Conservation (phyloP, 2,888 invertebrate genomes). For the Tortricodes alternella region DNA sequence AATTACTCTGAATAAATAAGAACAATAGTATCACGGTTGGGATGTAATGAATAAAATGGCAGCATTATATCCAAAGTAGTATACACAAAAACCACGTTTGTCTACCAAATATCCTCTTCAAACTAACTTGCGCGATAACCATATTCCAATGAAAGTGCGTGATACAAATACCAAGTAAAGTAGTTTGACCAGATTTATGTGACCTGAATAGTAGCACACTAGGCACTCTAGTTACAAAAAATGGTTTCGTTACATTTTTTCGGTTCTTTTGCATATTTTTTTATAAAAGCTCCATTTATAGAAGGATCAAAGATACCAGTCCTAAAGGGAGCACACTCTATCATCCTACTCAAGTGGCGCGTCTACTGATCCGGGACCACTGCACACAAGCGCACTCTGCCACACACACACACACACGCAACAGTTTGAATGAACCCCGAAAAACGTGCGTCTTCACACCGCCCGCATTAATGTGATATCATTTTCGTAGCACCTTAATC, state of each 20-base stretch:
- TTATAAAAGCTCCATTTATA: background rate
- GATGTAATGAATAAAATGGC: too few relatives aligned
- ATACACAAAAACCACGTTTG: too few relatives aligned
- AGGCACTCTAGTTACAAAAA: too few relatives aligned
- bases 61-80: too few relatives aligned
- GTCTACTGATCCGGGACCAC: slow-evolving; percentile 47
- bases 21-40: too few relatives aligned
- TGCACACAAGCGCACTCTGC: slow-evolving; percentile 37
- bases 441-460: slow-evolving; percentile 61
- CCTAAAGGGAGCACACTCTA: slow-evolving; percentile 29
- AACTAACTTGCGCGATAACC: slow-evolving; percentile 6
- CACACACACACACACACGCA: slow-evolving; percentile 36
- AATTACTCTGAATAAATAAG: too few relatives aligned
- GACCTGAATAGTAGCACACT: too few relatives aligned
- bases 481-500: slow-evolving; percentile 71
- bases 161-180: slow-evolving; percentile 9
- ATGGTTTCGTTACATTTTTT: background rate
- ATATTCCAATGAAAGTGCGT: slow-evolving; percentile 5
- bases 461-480: slow-evolving; percentile 67
- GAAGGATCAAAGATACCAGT: background rate
- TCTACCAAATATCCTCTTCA: too few relatives aligned
- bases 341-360: slow-evolving; percentile 42
- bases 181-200: too few relatives aligned
- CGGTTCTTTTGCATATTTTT: background rate
- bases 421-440: slow-evolving; percentile 57